A percentile compares a stretch with the other conserved stretches of the same genome.
Conservation (phyloP, 2,888 invertebrate species). For the Agonopterix arenella region DNA sequence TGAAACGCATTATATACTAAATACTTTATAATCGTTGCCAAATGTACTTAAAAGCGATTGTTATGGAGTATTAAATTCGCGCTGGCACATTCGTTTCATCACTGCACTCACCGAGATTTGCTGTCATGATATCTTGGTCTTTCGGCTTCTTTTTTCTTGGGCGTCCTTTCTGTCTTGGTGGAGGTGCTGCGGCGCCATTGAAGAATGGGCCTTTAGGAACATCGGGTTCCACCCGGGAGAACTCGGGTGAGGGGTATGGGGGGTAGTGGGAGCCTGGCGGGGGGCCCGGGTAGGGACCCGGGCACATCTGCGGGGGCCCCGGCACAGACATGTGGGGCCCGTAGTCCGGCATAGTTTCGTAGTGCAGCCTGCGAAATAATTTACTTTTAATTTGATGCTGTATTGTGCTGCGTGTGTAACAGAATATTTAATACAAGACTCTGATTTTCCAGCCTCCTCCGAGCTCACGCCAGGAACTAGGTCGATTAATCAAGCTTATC, state of each 20-base stretch:
- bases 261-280: slow-evolving; percentile 66
- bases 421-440: too few relatives aligned
- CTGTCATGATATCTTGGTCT: slow-evolving; percentile 90
- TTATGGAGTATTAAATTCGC: background rate
- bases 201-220: slow-evolving; percentile 75
- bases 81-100: background rate
- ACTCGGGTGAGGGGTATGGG: slow-evolving; percentile 77
- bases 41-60: background rate
- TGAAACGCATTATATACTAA: slow-evolving; percentile 14
- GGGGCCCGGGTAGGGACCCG: slow-evolving; percentile 72
- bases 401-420: background rate
- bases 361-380: slow-evolving; percentile 54
- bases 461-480: too few relatives aligned
- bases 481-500: too few relatives aligned
- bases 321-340: slow-evolving; percentile 75
- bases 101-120: slow-evolving; percentile 85
- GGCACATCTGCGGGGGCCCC: slow-evolving; percentile 76
- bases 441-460: too few relatives aligned
- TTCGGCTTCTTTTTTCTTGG: slow-evolving; percentile 95
- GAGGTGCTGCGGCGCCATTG: slow-evolving; percentile 72
- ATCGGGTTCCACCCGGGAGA: slow-evolving; percentile 66
- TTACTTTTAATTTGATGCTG: too few relatives aligned
- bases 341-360: slow-evolving; percentile 75
- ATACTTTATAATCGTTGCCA: slow-evolving; percentile 15
- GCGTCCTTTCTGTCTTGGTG: slow-evolving; percentile 94